A percentile compares a stretch with the other conserved stretches of the same genome.
Evolutionary conservation across 1,140 invertebrate species (phyloP).

Genomic region (Diabrotica undecimpunctata): DNA sequence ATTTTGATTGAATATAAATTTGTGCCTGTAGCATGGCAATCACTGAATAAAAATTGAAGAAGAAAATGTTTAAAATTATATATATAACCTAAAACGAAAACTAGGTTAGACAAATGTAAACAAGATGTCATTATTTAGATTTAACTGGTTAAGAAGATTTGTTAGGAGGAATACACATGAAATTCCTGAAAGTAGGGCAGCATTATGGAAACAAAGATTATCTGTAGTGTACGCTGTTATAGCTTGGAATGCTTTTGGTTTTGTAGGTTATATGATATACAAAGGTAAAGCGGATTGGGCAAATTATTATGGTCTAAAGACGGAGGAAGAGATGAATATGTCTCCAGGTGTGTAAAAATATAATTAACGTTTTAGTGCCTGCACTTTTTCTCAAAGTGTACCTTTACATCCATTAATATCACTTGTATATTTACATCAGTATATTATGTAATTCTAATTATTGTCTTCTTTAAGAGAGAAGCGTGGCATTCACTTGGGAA

Average conservation of each 20-base stretch:
- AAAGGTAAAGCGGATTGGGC: constrained; percentile 62
- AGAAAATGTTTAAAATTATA: too few relatives aligned
- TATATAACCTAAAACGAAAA: too few relatives aligned
- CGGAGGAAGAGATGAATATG: constrained; percentile 53
- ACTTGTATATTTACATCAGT: too few relatives aligned
- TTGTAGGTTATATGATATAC: constrained; percentile 55
- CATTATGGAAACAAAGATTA: constrained; percentile 56
- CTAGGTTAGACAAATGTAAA: too few relatives aligned
- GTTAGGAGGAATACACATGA: constrained; percentile 58
- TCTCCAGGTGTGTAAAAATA: constrained; percentile 49
- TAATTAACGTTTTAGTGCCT: background rate
- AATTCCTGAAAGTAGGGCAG: constrained; percentile 55
- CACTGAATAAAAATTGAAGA: too few relatives aligned
- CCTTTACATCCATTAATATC: too few relatives aligned
- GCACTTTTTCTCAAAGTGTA: too few relatives aligned
- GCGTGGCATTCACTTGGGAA: too few relatives aligned
- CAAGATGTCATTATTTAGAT: constrained; percentile 36
- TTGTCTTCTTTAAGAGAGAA: too few relatives aligned
- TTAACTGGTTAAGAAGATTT: constrained; percentile 51
- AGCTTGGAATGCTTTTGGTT: constrained; percentile 62
- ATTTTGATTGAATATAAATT: too few relatives aligned
- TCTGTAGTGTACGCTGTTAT: constrained; percentile 58
- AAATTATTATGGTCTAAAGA: constrained; percentile 58
- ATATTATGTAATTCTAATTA: too few relatives aligned
- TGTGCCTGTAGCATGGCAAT: too few relatives aligned